Conservation (phyloP, 1,140 invertebrate genomes). For the Drepana arcuata region DNA sequence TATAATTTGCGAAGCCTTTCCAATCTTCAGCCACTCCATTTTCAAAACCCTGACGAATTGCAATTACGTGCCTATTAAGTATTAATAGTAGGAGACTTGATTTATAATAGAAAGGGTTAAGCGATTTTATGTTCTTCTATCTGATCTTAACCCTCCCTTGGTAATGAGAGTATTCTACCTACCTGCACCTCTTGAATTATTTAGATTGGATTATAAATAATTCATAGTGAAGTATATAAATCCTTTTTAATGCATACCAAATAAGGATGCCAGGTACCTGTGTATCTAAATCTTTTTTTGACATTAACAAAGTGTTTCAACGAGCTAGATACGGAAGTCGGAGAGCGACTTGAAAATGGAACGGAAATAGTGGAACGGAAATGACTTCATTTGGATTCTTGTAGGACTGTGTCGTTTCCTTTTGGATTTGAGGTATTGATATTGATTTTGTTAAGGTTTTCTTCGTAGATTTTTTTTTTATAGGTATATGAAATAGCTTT, state of each 20-base stretch:
- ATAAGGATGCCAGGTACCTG: conserved; percentile 3
- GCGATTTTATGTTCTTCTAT: conserved; percentile 15
- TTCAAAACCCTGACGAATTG: conserved; percentile 12
- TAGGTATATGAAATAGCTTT: too few relatives aligned
- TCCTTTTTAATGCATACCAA: not conserved
- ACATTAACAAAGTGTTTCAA: conserved; percentile 5
- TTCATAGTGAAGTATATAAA: too few relatives aligned
- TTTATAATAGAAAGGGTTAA: conserved; percentile 18
- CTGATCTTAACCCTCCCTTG: conserved; percentile 5
- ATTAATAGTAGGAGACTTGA: conserved; percentile 20
- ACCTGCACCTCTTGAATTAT: conserved; percentile 3
- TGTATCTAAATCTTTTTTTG: conserved; percentile 6
- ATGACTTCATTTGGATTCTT: conserved; percentile 11
- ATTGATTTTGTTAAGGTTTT: too few relatives aligned
- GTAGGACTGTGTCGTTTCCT: too few relatives aligned
- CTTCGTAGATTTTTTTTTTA: too few relatives aligned
- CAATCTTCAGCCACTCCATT: too few relatives aligned
- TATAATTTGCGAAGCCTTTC: too few relatives aligned
- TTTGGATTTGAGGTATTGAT: too few relatives aligned
- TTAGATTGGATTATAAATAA: conserved; percentile 8
- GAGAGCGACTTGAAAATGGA: conserved; percentile 10
- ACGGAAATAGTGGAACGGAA: conserved; percentile 16
- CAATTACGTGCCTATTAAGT: conserved; percentile 24
- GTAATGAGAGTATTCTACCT: conserved; percentile 7
- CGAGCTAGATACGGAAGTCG: conserved; percentile 9